Base-by-base conservation (phyloP, 2,888 invertebrate species). In the Conus canariensis region DNA sequence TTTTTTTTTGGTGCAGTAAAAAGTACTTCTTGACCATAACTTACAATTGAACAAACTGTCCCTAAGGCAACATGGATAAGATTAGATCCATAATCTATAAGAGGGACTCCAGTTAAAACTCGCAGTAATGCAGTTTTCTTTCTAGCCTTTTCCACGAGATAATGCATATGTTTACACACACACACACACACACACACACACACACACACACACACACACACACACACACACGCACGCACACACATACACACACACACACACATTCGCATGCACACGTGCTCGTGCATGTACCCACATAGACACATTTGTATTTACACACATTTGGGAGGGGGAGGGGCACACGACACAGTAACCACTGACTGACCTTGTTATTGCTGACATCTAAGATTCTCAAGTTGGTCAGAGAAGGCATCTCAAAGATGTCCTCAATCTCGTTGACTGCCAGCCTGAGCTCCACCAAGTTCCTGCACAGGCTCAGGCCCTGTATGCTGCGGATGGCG, bases 301-400 rank as follows among this genome's bases (percentile, higher is more conserved):
- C 22, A 74, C 22, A 64, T 74, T 19, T n/a, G 22, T 85, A 58
- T 22, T 9, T 58, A 85, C 59, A 87, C 9, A 74, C 16, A 19
- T 74, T 64, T 14, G 60, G 60, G 60, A 16, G 60, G 60, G 1
- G 7, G 60, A 64, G 60, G 60, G 60, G 60, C 45, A 45, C 45
- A 45, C 45, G 45, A 45, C 45, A 45, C 4, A 45, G 45, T 45
- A 4, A 2, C 45, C 45, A 64, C 60, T 64, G 19, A 30, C 67
- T 67, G 90, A 95, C 95, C 92, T 95, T 93, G 87, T 95, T 95
- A 91, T 95, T 94, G 91, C 94, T 95, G 74, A 95, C 80, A 91
- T 95, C 94, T 9, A 95, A 91, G 4, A 94, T 92, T 88, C 93
- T 92, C 56, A 95, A 92, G 88, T 93, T 94, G 87, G 93, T 93